Base-by-base conservation (phyloP, 2,888 invertebrate species). In the Uloborus plumipes region DNA sequence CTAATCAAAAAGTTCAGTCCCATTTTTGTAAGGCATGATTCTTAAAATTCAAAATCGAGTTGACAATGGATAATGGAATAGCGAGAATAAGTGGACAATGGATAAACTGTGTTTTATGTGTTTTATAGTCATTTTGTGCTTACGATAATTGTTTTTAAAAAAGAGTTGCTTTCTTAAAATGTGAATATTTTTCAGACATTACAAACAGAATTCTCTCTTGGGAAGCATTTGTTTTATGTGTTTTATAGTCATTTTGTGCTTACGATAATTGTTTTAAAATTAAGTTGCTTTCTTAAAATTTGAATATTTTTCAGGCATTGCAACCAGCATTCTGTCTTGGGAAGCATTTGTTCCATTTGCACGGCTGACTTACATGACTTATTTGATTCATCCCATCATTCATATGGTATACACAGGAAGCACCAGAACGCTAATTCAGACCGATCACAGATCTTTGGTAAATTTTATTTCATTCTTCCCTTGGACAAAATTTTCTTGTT, bases 301-400 rank as follows among this genome's bases (percentile, higher is more conserved):
- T 26, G 26, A 26, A 26, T 26, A 4, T 26, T 20, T 55, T 67
- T 47, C 20, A 81, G 81, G 81, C 3, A 58, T 81, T 18, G 75
- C 39, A 13, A 75, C 49, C 2, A 59, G 22, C 18, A 75, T 81
- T 9, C 70, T 81, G 6, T 65, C 65, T 14, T 81, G 81, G 81
- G n/a, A 50, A 16, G 81, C 55, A 3, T 81, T 81, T 50, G 81
- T 81, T 49, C 75, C 75, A 4, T 31, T 81, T 13, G 59, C 70
- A 15, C 69, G 81, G 3, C 26, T 81, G 39, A 81, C 81, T 0
- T 81, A 81, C 51, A 81, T 81, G 81, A 31, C 75, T 2, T 81
- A 81, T 39, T 58, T 83, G 4, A 65, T 83, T 13, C 82, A 83
- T n/a, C 82, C 82, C 0, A 51, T 83, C 22, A 83, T 81, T 39